phyloP scores from a whole-genome alignment of 2,113 vertebrate genomes.

The Pseudorhombus dupliciocellatus region DNA sequence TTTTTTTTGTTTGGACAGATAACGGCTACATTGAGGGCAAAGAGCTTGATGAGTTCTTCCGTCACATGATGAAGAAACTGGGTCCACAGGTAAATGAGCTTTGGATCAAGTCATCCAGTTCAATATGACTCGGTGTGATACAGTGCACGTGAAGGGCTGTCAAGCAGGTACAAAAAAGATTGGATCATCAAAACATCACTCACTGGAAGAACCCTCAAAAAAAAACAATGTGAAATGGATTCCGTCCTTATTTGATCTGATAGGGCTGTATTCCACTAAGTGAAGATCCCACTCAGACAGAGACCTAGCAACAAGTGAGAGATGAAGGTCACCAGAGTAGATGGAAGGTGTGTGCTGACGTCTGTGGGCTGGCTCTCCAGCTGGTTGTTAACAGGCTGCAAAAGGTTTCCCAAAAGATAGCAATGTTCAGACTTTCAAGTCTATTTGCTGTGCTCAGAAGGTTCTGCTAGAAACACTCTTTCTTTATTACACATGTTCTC shows the following conservation, averaged over 20 bases:
- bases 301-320: no score
- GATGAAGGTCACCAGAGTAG: neutral
- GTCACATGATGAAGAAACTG: slow-evolving; percentile 85
- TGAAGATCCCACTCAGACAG: neutral
- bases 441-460: no score
- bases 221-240: no score
- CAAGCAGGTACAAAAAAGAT: neutral
- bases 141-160: neutral
- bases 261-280: neutral
- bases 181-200: neutral
- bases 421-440: no score
- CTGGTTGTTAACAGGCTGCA: neutral
- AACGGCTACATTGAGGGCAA: slow-evolving; percentile 95
- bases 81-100: slow-evolving; percentile 82
- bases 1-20: slow-evolving; percentile 78
- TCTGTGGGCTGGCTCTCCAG: neutral
- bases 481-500: no score
- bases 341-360: neutral
- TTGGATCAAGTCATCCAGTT: neutral
- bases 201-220: neutral
- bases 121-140: neutral
- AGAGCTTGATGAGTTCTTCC: slow-evolving; percentile 92
- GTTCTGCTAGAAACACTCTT: no score
- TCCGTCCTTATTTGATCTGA: no score
- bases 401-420: no score